A percentile compares a stretch with the other conserved stretches of the same genome.
Conservation (phyloP, 2,113 vertebrate genomes). For the Rhinogobius similis region DNA sequence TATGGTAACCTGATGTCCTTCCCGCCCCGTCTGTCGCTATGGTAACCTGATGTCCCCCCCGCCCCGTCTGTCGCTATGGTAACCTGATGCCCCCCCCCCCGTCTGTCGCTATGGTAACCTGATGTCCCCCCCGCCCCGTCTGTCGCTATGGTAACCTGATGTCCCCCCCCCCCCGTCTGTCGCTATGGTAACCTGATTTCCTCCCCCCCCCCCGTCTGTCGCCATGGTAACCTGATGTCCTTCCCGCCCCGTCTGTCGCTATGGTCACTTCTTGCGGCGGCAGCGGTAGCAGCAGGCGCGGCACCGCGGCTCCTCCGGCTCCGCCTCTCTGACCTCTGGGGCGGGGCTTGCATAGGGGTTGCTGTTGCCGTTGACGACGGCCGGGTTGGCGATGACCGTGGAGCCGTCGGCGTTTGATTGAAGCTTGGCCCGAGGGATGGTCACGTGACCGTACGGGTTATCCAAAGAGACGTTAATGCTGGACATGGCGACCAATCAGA, state of each 20-base stretch:
- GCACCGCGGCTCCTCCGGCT: constrained; percentile 23
- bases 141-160: too few species aligned
- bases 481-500: constrained; percentile 25
- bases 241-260: not conserved
- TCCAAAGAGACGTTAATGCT: constrained; percentile 56
- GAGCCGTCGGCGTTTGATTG: constrained; percentile 28
- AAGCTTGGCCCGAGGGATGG: constrained; percentile 64
- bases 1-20: too few species aligned
- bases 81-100: too few species aligned
- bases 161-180: too few species aligned
- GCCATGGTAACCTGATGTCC: not conserved
- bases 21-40: not conserved
- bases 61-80: too few species aligned
- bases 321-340: constrained; percentile 57
- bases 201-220: not conserved
- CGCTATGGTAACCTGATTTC: too few species aligned
- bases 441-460: constrained; percentile 63
- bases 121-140: too few species aligned
- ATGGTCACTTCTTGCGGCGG: constrained; percentile 34
- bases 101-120: too few species aligned
- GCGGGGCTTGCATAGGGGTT: constrained; percentile 11
- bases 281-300: constrained; percentile 58
- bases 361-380: constrained; percentile 22
- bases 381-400: constrained; percentile 59
- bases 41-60: too few species aligned